Evolutionary conservation across 2,113 vertebrate genomes (phyloP).

Genomic region (Taurulus bubalis): DNA sequence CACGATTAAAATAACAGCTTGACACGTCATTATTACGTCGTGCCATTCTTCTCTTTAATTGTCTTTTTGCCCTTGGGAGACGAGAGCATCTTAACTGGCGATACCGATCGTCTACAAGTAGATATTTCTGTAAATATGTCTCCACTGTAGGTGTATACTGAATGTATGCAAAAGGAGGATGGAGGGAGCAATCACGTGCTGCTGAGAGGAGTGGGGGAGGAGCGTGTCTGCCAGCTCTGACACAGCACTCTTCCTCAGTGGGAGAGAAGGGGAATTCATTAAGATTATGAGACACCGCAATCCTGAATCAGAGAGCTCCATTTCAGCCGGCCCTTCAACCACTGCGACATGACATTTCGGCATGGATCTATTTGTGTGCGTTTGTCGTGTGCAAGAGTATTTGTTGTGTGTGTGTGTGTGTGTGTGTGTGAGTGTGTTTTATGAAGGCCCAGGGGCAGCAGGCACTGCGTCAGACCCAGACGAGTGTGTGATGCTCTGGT

Average conservation of each 20-base stretch:
- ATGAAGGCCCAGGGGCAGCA: conserved; percentile 38
- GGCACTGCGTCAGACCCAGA: conserved; percentile 69
- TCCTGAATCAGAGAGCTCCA: conserved; percentile 34
- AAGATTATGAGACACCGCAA: conserved; percentile 20
- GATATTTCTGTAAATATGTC: conserved; percentile 37
- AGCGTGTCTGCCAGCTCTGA: conserved; percentile 63
- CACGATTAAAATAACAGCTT: background rate
- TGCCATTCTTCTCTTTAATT: background rate
- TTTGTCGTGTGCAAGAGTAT: conserved; percentile 2
- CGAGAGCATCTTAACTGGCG: background rate
- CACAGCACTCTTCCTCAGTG: conserved; percentile 63
- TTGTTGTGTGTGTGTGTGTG: background rate
- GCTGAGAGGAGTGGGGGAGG: conserved; percentile 43
- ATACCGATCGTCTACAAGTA: background rate
- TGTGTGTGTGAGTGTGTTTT: conserved; percentile 11
- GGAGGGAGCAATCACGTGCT: conserved; percentile 18
- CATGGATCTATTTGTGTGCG: conserved; percentile 36
- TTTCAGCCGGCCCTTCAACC: conserved; percentile 37
- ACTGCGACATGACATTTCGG: conserved; percentile 25
- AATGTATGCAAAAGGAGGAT: conserved; percentile 25
- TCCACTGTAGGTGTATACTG: background rate
- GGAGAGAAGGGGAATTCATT: conserved; percentile 34
- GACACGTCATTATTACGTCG: background rate
- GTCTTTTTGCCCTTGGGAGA: background rate
- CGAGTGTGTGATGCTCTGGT: conserved; percentile 43